A percentile compares a stretch with the other conserved stretches of the same genome.
Conservation (phyloP, 1,140 invertebrate species). For the Pristionchus pacificus region DNA sequence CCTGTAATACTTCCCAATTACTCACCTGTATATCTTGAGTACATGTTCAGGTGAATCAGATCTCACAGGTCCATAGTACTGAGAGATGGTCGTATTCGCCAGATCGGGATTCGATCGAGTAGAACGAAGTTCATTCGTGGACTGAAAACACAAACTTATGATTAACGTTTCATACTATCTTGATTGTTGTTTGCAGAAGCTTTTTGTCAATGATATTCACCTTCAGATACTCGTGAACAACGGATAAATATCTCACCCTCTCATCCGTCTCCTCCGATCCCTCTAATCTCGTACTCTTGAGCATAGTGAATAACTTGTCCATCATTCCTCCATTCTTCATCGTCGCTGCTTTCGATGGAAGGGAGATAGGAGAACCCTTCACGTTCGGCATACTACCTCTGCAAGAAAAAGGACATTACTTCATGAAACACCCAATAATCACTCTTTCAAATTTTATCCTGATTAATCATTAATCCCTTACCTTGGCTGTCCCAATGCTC, state of each 20-base stretch:
- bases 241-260: too few relatives aligned
- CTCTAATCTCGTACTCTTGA: constrained; percentile 32
- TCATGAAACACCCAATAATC: too few relatives aligned
- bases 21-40: too few relatives aligned
- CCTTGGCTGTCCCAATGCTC: constrained; percentile 8
- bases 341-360: neutral
- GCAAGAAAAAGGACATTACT: neutral
- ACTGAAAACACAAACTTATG: too few relatives aligned
- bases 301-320: constrained; percentile 46
- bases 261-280: constrained; percentile 30
- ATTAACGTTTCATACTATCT: too few relatives aligned
- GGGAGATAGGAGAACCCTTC: neutral
- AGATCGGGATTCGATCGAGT: constrained; percentile 55
- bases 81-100: constrained; percentile 42
- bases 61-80: constrained; percentile 42
- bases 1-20: too few relatives aligned
- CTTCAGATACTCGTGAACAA: too few relatives aligned
- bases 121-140: constrained; percentile 39
- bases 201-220: constrained; percentile 6
- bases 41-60: constrained; percentile 88
- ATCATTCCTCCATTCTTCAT: constrained; percentile 37
- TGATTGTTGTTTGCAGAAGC: constrained; percentile 12
- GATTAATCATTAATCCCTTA: neutral
- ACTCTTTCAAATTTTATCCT: too few relatives aligned
- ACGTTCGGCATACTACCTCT: neutral